Percentiles rank a stretch among this genome's conserved stretches.
Conservation (phyloP, 2,113 vertebrate genomes). For the Arenaria interpres region DNA sequence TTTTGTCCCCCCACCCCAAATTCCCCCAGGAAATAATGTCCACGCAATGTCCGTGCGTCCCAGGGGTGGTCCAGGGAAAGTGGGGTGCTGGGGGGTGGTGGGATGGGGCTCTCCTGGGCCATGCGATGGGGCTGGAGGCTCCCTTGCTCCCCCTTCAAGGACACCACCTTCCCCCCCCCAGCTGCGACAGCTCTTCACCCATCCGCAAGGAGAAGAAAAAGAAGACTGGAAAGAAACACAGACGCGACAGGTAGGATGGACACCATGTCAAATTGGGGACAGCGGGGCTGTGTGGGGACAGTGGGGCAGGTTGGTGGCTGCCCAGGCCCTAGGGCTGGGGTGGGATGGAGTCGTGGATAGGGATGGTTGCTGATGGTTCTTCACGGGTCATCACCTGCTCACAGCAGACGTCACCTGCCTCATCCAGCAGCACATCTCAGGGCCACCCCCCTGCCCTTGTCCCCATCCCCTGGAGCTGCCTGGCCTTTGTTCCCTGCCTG, state of each 20-base stretch:
- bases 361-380: neutral
- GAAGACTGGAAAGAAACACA: slow-evolving; percentile 91
- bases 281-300: too few relatives aligned
- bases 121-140: neutral
- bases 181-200: slow-evolving; percentile 90
- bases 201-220: slow-evolving; percentile 93
- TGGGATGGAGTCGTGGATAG: neutral
- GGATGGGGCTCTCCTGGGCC: neutral
- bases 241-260: slow-evolving; percentile 85
- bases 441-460: neutral
- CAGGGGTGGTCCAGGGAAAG: neutral
- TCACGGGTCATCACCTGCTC: neutral
- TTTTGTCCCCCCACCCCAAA: neutral
- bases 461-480: neutral
- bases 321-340: neutral
- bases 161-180: slow-evolving; percentile 15
- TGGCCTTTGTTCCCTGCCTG: accelerated
- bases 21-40: neutral
- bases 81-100: accelerated
- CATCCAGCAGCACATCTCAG: accelerated
- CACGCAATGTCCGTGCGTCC: accelerated
- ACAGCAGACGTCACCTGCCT: neutral
- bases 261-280: accelerated
- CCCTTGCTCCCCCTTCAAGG: neutral
- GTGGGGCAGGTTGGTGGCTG: neutral